Conservation (phyloP, 2,888 invertebrate species). For the Hydriomena furcata region DNA sequence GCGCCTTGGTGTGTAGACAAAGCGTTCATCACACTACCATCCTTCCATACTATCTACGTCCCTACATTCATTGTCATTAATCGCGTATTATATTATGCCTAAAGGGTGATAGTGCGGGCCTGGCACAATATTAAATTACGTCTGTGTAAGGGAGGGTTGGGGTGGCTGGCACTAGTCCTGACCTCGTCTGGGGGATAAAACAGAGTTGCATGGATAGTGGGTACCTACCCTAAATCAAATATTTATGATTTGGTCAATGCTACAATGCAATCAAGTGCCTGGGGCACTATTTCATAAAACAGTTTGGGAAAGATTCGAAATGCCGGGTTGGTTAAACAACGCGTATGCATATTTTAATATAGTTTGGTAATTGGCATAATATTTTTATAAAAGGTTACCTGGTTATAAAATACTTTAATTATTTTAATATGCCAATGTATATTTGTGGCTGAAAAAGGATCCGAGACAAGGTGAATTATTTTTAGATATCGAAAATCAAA, state of each 20-base stretch:
- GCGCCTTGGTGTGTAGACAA: no score
- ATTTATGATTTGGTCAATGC: conserved; percentile 11
- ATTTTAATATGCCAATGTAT: no score
- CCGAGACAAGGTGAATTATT: no score
- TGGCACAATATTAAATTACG: conserved; percentile 16
- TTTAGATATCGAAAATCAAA: no score
- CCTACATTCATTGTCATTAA: conserved; percentile 3
- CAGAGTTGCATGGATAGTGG: not conserved
- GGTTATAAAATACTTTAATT: no score
- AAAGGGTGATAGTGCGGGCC: conserved; percentile 11
- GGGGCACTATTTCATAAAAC: not conserved
- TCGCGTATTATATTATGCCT: conserved; percentile 3
- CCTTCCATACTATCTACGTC: not conserved
- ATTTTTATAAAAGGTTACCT: no score
- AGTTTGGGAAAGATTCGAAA: no score
- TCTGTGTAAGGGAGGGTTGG: conserved; percentile 8
- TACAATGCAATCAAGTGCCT: conserved; percentile 4
- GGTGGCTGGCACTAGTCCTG: not conserved
- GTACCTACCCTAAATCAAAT: conserved; percentile 4
- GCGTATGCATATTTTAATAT: no score
- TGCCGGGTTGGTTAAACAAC: no score
- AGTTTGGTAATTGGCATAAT: no score
- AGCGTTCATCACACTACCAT: not conserved
- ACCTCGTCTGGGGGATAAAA: conserved; percentile 3
- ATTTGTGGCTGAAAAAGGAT: no score